These are phyloP conservation scores for Thysanoteuthis rhombus DNA, from an alignment of 2,888 invertebrate genomes.

Conservation along the genomic window DNA sequence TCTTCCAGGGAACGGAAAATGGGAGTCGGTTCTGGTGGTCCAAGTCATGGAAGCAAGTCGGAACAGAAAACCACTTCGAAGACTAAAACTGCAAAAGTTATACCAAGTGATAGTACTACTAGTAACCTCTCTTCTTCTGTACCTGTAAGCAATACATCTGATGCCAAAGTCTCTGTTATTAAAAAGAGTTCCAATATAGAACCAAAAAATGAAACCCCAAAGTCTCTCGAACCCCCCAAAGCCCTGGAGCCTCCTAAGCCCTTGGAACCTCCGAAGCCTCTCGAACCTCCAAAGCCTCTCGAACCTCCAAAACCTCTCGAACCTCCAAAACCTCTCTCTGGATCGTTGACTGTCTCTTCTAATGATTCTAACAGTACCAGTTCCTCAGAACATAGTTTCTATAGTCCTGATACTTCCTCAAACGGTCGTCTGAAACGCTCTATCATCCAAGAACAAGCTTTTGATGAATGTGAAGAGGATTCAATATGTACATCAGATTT, in stretches of 20 bases:
- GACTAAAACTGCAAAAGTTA: neutral
- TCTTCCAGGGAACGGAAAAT: constrained; percentile 1
- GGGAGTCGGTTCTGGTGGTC: constrained; percentile 12
- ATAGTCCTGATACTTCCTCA: neutral
- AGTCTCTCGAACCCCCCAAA: too few species aligned
- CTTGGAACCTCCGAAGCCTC: too few species aligned
- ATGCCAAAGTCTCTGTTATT: neutral
- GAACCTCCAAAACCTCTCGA: too few species aligned
- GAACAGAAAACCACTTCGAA: neutral
- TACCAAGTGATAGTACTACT: neutral
- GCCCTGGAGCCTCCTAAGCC: too few species aligned
- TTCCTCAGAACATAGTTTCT: neutral
- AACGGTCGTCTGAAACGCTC: neutral
- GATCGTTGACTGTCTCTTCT: neutral
- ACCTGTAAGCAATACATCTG: neutral
- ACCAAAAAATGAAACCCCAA: neutral
- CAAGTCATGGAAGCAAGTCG: neutral
- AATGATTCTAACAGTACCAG: neutral
- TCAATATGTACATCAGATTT: neutral
- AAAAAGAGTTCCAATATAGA: neutral
- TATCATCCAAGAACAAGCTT: constrained; percentile 20
- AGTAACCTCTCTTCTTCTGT: neutral
- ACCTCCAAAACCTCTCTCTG: neutral
- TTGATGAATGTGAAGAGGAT: constrained; percentile 27
- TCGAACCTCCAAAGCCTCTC: too few species aligned